Conservation (phyloP, 2,888 invertebrate genomes). For the Drosophila silvestris region DNA sequence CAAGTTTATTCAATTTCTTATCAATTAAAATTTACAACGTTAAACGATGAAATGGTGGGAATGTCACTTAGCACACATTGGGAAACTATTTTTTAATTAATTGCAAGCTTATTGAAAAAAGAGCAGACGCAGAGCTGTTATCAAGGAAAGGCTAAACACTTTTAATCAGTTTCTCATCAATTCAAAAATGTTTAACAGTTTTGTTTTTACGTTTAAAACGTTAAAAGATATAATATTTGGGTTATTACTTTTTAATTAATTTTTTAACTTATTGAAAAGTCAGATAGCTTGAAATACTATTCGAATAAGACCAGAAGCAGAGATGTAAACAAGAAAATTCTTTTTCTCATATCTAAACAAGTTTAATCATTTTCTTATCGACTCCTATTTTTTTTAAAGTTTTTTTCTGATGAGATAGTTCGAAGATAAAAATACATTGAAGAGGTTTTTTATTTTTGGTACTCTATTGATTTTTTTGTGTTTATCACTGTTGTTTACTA, state of each 20-base stretch:
- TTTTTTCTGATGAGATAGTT: neutral
- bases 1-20: neutral
- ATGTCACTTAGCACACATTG: neutral
- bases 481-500: neutral
- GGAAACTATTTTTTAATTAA: neutral
- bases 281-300: neutral
- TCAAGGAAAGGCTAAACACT: neutral
- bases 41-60: neutral
- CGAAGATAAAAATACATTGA: neutral
- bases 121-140: accelerated
- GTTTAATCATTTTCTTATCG: neutral
- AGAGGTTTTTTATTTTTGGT: neutral
- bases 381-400: neutral
- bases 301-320: neutral
- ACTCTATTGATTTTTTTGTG: neutral
- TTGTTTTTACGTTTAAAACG: neutral
- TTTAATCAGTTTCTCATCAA: neutral
- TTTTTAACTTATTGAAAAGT: neutral
- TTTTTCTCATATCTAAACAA: neutral
- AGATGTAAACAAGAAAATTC: neutral
- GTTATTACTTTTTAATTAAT: neutral
- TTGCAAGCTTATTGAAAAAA: neutral
- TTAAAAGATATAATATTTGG: neutral
- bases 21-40: neutral
- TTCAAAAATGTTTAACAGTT: neutral